Base-by-base conservation (phyloP, 2,888 invertebrate genomes). In the Watsonalla binaria region DNA sequence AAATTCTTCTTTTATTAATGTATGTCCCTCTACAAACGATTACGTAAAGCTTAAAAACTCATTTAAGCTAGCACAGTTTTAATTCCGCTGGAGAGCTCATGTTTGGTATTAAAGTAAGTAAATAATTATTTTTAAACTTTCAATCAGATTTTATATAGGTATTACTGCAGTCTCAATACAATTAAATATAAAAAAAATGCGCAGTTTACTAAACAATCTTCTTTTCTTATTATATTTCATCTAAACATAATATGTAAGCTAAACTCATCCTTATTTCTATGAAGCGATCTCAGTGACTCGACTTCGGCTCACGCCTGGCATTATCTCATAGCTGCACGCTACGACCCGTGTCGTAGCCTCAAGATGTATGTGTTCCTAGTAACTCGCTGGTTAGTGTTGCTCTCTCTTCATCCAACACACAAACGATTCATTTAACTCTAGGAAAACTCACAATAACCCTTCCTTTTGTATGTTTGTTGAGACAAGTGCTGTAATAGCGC, bases 301-400 rank as follows among this genome's bases (percentile, higher is more conserved):
- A 47, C 24, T 24, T 51, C 52, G 56, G 57, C 53, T 57, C 58
- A 24, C 54, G 55, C 54, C 54, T 56, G 58, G 57, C 62, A 55
- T 57, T 56, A 57, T 53, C 56, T 63, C 57, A 58, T 52, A 61
- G 59, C 51, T 46, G 53, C 58, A 55, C 56, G 54, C 64, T 53
- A 66, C 54, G 59, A 71, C 53, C 54, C 46, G 47, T 14, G 37
- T 15, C 49, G 37, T 37, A 49, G 37, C 37, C 70, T 62, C 64
- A 51, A 15, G 64, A 62, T 62, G 62, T 75, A 76, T 87, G 72
- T 53, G 55, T 73, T 78, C 86, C 86, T 86, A 79, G 87, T 86
- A 85, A 62, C 75, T 81, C 68, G 84, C 76, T 85, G 84, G 75
- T 67, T 70, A 74, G 71, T 82, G 84, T 78, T 85, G 74, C 74